These are phyloP conservation scores for Galemys pyrenaicus DNA, from an alignment of 2,113 vertebrate species.

Conservation along the genomic window DNA sequence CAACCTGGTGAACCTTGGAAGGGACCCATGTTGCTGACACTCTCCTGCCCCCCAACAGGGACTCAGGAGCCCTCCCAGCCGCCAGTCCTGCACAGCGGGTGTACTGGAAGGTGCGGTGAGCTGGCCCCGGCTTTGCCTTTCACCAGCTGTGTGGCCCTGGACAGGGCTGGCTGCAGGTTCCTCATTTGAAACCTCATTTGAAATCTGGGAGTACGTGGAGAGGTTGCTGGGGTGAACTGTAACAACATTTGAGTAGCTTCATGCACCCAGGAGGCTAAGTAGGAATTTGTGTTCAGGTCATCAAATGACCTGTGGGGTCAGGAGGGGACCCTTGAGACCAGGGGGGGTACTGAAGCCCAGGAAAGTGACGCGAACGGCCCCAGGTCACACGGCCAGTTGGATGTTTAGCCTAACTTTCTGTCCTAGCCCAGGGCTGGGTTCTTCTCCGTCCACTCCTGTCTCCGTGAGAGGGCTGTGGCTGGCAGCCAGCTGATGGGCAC, in stretches of 20 bases:
- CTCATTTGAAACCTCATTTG: too few relatives aligned
- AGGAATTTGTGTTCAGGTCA: not conserved
- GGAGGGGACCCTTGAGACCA: too few relatives aligned
- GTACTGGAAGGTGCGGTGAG: not conserved
- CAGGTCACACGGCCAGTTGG: not conserved
- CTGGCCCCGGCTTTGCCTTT: not conserved
- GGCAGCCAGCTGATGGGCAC: not conserved
- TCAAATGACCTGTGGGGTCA: not conserved
- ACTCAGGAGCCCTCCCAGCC: not conserved
- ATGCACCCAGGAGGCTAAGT: not conserved
- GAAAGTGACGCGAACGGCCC: not conserved
- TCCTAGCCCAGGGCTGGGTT: not conserved
- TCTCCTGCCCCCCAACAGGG: slow-evolving; percentile 27
- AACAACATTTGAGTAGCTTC: not conserved
- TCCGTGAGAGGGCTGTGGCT: accelerated
- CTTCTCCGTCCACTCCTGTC: not conserved
- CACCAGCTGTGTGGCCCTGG: not conserved
- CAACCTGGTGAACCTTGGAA: slow-evolving; percentile 52
- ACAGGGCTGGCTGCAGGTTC: not conserved
- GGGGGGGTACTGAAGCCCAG: not conserved
- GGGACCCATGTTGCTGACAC: slow-evolving; percentile 48
- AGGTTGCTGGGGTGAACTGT: not conserved
- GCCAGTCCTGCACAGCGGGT: not conserved
- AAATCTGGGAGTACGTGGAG: not conserved
- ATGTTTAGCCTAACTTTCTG: not conserved